Evolutionary conservation across 2,113 vertebrate species (phyloP).

Genomic region (Pelmatolapia mariae): DNA sequence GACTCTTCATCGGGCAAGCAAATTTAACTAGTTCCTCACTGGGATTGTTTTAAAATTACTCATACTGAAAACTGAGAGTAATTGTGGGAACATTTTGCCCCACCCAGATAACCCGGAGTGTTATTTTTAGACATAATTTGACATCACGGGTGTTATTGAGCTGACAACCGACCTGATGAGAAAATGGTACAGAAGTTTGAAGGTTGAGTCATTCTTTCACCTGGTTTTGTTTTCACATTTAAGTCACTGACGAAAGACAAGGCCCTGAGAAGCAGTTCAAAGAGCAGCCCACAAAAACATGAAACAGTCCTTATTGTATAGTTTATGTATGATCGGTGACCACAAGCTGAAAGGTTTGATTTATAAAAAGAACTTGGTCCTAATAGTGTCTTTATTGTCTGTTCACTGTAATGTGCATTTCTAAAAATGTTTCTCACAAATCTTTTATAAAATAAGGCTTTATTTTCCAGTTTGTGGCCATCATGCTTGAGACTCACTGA

Average conservation of each 20-base stretch:
- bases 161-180: neutral
- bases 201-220: neutral
- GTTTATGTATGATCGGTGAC: neutral
- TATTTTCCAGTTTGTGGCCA: neutral
- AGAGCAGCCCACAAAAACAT: neutral
- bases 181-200: neutral
- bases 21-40: neutral
- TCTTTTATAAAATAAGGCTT: neutral
- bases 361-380: neutral
- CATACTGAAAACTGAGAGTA: neutral
- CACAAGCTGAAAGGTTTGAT: neutral
- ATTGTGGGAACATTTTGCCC: neutral
- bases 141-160: neutral
- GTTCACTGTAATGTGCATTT: neutral
- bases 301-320: neutral
- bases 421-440: neutral
- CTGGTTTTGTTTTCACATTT: neutral
- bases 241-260: neutral
- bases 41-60: neutral
- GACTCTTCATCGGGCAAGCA: neutral
- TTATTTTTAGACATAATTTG: conserved; percentile 35
- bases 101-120: neutral
- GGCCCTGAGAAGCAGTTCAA: neutral
- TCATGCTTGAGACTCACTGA: neutral
- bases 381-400: neutral